phyloP scores from a whole-genome alignment of 2,113 vertebrate genomes.

The Nansenia antarctica region DNA sequence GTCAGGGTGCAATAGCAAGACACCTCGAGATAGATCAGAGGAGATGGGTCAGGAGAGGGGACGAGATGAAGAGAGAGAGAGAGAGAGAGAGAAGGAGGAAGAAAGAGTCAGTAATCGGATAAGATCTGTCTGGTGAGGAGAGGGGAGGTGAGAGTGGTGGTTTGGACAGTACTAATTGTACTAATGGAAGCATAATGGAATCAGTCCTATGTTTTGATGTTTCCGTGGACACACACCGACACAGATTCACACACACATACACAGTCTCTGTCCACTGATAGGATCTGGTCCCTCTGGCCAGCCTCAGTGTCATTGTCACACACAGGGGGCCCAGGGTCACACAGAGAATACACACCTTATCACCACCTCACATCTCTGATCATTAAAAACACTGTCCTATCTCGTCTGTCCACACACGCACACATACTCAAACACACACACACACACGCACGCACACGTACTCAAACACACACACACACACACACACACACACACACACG shows the following conservation, averaged over 20 bases:
- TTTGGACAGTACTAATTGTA: neutral
- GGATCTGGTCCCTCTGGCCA: neutral
- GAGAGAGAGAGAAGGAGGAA: neutral
- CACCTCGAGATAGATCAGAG: neutral
- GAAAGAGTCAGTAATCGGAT: neutral
- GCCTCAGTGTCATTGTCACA: neutral
- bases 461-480: neutral
- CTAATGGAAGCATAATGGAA: neutral
- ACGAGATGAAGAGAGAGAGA: neutral
- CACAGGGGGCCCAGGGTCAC: neutral
- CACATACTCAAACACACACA: neutral
- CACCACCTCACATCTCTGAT: neutral
- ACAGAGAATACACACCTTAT: too few species aligned
- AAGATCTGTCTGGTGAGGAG: neutral
- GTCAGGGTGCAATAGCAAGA: neutral
- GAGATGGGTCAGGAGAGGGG: neutral
- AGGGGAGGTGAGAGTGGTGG: neutral
- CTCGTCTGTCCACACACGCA: neutral
- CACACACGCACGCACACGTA: neutral
- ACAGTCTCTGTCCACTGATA: neutral
- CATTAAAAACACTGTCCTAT: neutral
- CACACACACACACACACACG: neutral
- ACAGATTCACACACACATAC: neutral
- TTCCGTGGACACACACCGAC: neutral
- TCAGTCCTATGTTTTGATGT: constrained; percentile 2